Conservation (phyloP, 53 echinoderm and acorn worm species). For the Temnopleurus reevesii region DNA sequence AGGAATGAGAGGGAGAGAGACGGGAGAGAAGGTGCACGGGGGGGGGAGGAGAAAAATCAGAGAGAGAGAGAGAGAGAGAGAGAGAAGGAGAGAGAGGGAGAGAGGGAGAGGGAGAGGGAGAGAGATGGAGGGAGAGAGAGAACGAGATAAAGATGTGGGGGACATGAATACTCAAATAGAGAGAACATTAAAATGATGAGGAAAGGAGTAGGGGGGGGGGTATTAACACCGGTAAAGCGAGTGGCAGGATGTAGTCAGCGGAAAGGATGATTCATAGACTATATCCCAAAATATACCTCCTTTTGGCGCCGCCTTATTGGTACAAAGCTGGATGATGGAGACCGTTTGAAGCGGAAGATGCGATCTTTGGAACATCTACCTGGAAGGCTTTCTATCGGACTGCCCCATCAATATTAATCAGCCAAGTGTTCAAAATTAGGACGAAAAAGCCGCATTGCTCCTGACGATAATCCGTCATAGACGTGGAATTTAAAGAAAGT, state of each 20-base stretch:
- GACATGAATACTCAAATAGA: neutral
- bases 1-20: neutral
- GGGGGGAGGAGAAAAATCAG: too few relatives aligned
- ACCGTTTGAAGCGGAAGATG: too few relatives aligned
- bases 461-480: neutral
- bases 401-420: neutral
- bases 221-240: too few relatives aligned
- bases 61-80: constrained; percentile 6
- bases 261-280: too few relatives aligned
- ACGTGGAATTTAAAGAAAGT: too few relatives aligned
- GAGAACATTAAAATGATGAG: too few relatives aligned
- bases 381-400: neutral
- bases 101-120: neutral
- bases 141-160: neutral
- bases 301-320: too few relatives aligned
- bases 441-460: neutral
- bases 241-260: too few relatives aligned
- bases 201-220: neutral
- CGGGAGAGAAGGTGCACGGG: neutral
- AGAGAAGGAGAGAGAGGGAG: neutral
- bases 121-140: neutral
- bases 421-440: neutral
- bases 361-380: neutral
- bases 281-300: too few relatives aligned
- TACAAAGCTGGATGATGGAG: too few relatives aligned